Evolutionary conservation across 2,113 vertebrate species (phyloP).

Genomic region (Zapus hudsonius): DNA sequence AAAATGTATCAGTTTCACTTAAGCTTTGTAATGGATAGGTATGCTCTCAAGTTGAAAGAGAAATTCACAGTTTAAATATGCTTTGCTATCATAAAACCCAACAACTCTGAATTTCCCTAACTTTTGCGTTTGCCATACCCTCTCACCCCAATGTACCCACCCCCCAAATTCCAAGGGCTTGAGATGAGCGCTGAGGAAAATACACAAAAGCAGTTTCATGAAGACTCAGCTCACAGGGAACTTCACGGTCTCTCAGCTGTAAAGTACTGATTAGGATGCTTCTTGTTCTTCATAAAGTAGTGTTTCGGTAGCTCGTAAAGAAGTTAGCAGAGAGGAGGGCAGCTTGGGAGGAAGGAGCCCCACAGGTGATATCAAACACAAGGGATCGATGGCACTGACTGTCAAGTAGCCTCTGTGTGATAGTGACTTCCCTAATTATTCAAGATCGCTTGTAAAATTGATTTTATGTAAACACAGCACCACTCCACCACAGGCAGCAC

Average conservation of each 20-base stretch:
- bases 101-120: slow-evolving; percentile 15
- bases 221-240: slow-evolving; percentile 1
- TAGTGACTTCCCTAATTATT: slow-evolving; percentile 85
- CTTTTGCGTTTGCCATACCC: not conserved
- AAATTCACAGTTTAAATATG: slow-evolving; percentile 34
- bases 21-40: slow-evolving; percentile 71
- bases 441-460: slow-evolving; percentile 87
- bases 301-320: slow-evolving; percentile 61
- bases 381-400: slow-evolving; percentile 63
- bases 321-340: slow-evolving; percentile 52
- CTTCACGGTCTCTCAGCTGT: slow-evolving; percentile 27
- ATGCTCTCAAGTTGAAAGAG: slow-evolving; percentile 52
- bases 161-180: not conserved
- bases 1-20: not conserved
- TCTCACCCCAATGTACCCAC: not conserved
- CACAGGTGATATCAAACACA: slow-evolving; percentile 49
- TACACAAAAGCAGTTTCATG: not conserved
- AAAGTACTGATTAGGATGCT: slow-evolving; percentile 6
- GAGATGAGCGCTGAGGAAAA: not conserved
- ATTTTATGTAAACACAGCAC: slow-evolving; percentile 87
- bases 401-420: slow-evolving; percentile 78
- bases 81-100: slow-evolving; percentile 59
- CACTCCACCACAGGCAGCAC: slow-evolving; percentile 78
- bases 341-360: not conserved
- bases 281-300: slow-evolving; percentile 32